Evolutionary conservation across 1,140 invertebrate genomes (phyloP), one percentile per base, ranked within the genome.

Genomic region (Sipha flava): DNA sequence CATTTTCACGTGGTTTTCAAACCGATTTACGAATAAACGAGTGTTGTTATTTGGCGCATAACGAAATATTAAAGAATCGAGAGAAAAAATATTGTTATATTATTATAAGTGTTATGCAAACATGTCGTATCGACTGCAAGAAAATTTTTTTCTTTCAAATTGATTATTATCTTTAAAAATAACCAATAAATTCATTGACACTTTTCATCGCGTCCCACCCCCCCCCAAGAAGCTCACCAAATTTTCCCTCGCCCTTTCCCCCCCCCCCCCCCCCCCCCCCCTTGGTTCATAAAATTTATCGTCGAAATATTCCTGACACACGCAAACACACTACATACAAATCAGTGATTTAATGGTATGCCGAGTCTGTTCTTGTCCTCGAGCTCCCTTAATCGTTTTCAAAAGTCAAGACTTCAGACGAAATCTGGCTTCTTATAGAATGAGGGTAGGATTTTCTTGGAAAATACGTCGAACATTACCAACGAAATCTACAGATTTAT

Each of bases 311-410:
- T 66, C 34, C 64, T 3, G 37, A 43, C 64, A 43, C 64, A 26
- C 37, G 14, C 64, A 66, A 12, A 66, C 21, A 66, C 40, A 66
- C 43, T 37, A 43, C 64, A 66, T 21, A 66, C 21, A 66, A 66
- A 66, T 66, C 64, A 43, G 64, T 66, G 64, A 66, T 66, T 66
- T 66, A 66, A 66, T 66, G 64, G 64, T 43, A 66, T 66, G 64
- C 64, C 64, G 1, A 66, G 0, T n/a, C 37, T 43, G 18, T n/a
- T 37, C 59, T 64, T 21, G 37, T 66, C 37, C 21, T 66, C 21
- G 21, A 66, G n/a, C n/a, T 5, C 34, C 37, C 21, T 14, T 66
- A 66, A 66, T 66, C 64, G 64, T 66, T 66, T 66, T 66, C 37
- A 66, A 43, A 43, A 66, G 64, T 66, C 64, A 66, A 66, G 64